Conservation (phyloP, 2,888 invertebrate genomes). For the Ennomos fuscantarius region DNA sequence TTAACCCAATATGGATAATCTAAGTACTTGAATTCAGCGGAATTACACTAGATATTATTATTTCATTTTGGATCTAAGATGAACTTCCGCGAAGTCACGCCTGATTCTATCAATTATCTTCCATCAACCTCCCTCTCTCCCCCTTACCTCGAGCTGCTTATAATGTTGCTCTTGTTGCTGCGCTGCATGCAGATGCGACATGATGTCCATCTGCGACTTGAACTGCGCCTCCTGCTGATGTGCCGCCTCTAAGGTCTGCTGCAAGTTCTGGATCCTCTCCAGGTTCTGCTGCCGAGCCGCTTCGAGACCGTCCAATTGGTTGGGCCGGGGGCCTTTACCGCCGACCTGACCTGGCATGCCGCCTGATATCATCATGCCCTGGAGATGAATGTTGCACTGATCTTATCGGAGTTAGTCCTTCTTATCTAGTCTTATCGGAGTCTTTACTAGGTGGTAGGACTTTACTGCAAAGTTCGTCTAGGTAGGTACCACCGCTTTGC, state of each 20-base stretch:
- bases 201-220: conserved; percentile 90
- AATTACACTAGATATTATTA: too few relatives aligned
- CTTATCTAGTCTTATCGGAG: too few relatives aligned
- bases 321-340: conserved; percentile 64
- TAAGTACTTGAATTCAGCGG: too few relatives aligned
- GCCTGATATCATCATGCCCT: conserved; percentile 76
- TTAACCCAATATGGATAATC: too few relatives aligned
- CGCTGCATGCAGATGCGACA: conserved; percentile 89
- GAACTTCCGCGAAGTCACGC: too few relatives aligned
- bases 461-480: too few relatives aligned
- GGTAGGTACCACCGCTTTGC: too few relatives aligned
- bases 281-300: conserved; percentile 91
- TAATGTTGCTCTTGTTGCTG: conserved; percentile 93
- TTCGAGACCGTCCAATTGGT: conserved; percentile 86
- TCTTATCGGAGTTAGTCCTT: too few relatives aligned
- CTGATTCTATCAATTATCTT: too few relatives aligned
- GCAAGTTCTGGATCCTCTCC: conserved; percentile 89
- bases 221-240: conserved; percentile 91
- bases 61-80: too few relatives aligned
- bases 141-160: conserved; percentile 88
- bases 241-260: conserved; percentile 92
- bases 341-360: conserved; percentile 69
- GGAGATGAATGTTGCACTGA: conserved; percentile 11
- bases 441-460: too few relatives aligned
- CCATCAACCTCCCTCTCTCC: too few relatives aligned